Conservation (phyloP, 30 jellyfish, hydroid and myxozoan species). For the Aurelia aurita complex sp. Pacific region DNA sequence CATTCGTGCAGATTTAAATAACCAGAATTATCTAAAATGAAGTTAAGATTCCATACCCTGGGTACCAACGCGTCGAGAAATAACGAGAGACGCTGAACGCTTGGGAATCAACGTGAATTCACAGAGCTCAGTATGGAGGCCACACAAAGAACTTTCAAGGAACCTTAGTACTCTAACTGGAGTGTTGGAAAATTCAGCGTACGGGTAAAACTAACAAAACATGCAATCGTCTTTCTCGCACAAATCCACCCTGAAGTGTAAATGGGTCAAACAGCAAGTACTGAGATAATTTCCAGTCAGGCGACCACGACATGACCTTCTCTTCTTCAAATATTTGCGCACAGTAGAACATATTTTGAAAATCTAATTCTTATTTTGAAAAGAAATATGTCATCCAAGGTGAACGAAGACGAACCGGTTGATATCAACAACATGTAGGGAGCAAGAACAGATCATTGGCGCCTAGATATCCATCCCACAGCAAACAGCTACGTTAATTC, state of each 20-base stretch:
- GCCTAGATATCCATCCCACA: too few species aligned
- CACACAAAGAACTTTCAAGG: background rate
- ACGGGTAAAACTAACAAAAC: background rate
- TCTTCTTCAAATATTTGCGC: slow-evolving; percentile 12
- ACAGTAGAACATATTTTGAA: slow-evolving; percentile 5
- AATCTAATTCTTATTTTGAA: slow-evolving; percentile 9
- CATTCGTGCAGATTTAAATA: too few species aligned
- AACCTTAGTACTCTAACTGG: background rate
- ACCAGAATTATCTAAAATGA: too few species aligned
- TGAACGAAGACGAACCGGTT: background rate
- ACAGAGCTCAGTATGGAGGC: background rate
- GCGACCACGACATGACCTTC: slow-evolving; percentile 10
- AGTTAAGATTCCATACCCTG: background rate
- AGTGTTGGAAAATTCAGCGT: too few species aligned
- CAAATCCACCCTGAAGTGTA: background rate
- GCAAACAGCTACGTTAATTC: too few species aligned
- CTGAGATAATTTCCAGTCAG: background rate
- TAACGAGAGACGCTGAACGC: background rate
- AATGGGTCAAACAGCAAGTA: background rate
- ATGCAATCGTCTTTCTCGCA: background rate
- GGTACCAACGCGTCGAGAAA: background rate
- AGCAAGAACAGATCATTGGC: too few species aligned
- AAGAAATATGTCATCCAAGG: background rate
- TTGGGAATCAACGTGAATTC: background rate
- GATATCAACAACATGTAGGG: too few species aligned